Evolutionary conservation across 2,888 invertebrate genomes (phyloP).

Genomic region (Apeira syringaria): DNA sequence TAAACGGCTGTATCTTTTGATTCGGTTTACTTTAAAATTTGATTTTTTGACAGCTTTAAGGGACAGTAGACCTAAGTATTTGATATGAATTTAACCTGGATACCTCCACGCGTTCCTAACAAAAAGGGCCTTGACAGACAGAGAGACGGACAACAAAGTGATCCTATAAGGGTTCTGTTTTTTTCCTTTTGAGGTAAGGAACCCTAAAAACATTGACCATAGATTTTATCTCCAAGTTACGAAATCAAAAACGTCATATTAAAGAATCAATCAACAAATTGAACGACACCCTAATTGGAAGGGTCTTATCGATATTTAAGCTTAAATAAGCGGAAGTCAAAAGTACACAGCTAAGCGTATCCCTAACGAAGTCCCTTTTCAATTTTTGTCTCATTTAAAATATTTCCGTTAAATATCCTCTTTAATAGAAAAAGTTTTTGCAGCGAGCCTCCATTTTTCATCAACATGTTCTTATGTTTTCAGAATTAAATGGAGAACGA

Average conservation of each 20-base stretch:
- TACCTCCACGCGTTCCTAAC: too few relatives aligned
- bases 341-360: slow-evolving; percentile 24
- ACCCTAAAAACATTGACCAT: too few relatives aligned
- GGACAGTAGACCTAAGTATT: too few relatives aligned
- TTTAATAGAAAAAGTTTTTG: slow-evolving; percentile 39
- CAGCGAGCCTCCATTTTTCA: slow-evolving; percentile 22
- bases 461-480: slow-evolving; percentile 11
- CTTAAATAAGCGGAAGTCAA: slow-evolving; percentile 13
- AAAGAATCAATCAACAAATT: neutral
- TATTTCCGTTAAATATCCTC: slow-evolving; percentile 36
- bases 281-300: slow-evolving; percentile 1
- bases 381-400: slow-evolving; percentile 31
- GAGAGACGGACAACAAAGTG: too few relatives aligned
- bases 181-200: too few relatives aligned
- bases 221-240: too few relatives aligned
- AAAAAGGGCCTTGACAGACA: too few relatives aligned
- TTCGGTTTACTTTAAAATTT: too few relatives aligned
- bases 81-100: too few relatives aligned
- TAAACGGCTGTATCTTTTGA: too few relatives aligned
- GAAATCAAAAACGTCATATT: neutral
- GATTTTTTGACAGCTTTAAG: too few relatives aligned
- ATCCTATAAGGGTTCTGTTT: too few relatives aligned
- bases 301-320: neutral
- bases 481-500: slow-evolving; percentile 13
- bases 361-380: slow-evolving; percentile 24